phyloP scores from a whole-genome alignment of 2,888 invertebrate species.

The Tenthredo livida region DNA sequence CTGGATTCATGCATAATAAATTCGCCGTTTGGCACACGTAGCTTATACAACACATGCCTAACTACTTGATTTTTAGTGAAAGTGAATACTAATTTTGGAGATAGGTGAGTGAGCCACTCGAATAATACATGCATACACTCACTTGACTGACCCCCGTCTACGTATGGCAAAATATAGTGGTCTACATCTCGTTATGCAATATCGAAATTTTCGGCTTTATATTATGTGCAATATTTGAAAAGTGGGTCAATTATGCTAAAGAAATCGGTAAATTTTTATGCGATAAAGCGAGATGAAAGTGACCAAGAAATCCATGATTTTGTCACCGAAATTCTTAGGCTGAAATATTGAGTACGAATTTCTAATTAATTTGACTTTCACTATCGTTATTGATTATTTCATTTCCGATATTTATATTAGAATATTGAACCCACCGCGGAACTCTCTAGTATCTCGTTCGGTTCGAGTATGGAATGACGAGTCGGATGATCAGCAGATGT shows the following conservation, averaged over 20 bases:
- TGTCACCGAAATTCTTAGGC: background rate
- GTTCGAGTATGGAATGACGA: background rate
- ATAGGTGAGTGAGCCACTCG: slow-evolving; percentile 25
- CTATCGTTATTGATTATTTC: background rate
- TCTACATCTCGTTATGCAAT: background rate
- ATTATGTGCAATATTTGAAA: background rate
- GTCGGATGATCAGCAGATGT: slow-evolving; percentile 11
- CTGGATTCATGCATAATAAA: background rate
- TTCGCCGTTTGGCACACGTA: background rate
- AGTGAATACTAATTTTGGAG: slow-evolving; percentile 32
- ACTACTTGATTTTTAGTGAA: slow-evolving; percentile 32
- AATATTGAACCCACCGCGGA: background rate
- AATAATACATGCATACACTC: background rate
- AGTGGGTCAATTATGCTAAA: background rate
- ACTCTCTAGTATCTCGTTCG: background rate
- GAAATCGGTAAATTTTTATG: background rate
- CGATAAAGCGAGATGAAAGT: background rate
- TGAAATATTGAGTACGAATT: background rate
- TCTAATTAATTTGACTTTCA: background rate
- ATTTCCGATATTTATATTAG: background rate
- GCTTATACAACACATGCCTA: background rate
- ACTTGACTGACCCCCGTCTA: slow-evolving; percentile 6
- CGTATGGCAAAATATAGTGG: background rate
- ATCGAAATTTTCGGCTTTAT: background rate
- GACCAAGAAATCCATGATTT: background rate